Percentiles rank a stretch among this genome's conserved stretches.
Evolutionary conservation across 2,113 vertebrate genomes (phyloP).

Genomic region (Ciconia stormi): DNA sequence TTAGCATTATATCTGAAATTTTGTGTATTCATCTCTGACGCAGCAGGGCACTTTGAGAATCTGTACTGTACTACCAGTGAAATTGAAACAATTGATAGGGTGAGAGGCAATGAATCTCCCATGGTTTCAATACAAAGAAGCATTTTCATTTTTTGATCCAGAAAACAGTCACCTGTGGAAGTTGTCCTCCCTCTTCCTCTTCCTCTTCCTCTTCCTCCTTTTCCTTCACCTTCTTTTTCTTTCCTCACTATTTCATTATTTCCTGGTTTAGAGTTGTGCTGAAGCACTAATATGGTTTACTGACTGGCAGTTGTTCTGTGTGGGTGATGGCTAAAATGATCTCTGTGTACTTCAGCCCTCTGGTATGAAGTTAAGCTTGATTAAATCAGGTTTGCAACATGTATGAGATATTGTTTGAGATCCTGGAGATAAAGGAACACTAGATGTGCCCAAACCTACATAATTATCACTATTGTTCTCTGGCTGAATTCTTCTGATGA

Average conservation of each 20-base stretch:
- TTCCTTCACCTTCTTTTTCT: not conserved
- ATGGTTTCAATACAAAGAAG: not conserved
- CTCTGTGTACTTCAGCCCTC: not conserved
- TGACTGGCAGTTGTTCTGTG: not conserved
- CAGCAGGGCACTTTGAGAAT: not conserved
- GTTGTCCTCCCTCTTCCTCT: not conserved
- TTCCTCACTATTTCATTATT: not conserved
- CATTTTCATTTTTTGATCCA: not conserved
- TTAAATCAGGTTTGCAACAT: not conserved
- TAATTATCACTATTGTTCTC: not conserved
- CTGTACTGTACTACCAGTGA: not conserved
- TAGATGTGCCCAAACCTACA: not conserved
- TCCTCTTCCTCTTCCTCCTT: no score
- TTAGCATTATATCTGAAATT: not conserved
- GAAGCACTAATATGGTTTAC: not conserved
- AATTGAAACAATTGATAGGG: not conserved
- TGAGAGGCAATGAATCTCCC: not conserved
- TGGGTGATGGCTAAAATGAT: not conserved
- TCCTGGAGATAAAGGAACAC: not conserved
- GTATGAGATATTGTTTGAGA: not conserved
- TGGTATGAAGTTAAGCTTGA: not conserved
- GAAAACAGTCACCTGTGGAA: not conserved
- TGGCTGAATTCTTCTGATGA: not conserved
- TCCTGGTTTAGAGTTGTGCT: not conserved
- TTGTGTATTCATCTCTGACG: not conserved